Evolutionary conservation across 1,140 invertebrate genomes (phyloP), one percentile per base, ranked within the genome.

Genomic region (Meloidogyne chitwoodi): DNA sequence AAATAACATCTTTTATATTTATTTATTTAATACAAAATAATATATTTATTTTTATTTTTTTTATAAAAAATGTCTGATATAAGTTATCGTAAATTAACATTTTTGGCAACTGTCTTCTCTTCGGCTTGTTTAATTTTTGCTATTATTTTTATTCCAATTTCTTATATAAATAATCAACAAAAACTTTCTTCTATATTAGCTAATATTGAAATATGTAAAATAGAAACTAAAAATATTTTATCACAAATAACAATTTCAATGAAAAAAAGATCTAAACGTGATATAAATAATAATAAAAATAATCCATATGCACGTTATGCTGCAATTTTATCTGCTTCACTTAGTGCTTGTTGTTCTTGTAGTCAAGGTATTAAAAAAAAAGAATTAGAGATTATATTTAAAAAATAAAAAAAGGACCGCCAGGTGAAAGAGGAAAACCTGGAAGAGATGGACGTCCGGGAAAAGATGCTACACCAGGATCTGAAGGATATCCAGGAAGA

Each of bases 141-240:
- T 8, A 78, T 85, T 66, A 76, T 85, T 44, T 75, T 81, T 48
- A 69, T 85, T 19, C 83, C 83, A 26, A 80, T 85, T 26, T 67
- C 81, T 56, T 83, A 85, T 56, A 74, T 78, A 29, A 67, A 86
- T 48, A 48, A 79, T n/a, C 83, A 85, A 77, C 85, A 81, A 44
- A 79, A 76, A 56, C 83, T 80, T 10, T 78, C 83, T n/a, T 29
- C 78, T 11, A 79, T 85, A 69, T 63, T 85, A 6, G 41, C 76
- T n/a, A 75, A 86, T 44, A 83, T 84, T 4, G 83, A 86, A 19
- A 64, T 83, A 41, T 85, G 83, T 75, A 82, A 84, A 76, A 31
- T 75, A 31, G 82, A 86, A 75, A 74, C 77, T 3, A 74, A 81
- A 26, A 83, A 86, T 68, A 86, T 85, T 80, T 85, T 84, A 70